Conservation (phyloP, 2,888 invertebrate genomes). For the Tuberolachnus salignus region DNA sequence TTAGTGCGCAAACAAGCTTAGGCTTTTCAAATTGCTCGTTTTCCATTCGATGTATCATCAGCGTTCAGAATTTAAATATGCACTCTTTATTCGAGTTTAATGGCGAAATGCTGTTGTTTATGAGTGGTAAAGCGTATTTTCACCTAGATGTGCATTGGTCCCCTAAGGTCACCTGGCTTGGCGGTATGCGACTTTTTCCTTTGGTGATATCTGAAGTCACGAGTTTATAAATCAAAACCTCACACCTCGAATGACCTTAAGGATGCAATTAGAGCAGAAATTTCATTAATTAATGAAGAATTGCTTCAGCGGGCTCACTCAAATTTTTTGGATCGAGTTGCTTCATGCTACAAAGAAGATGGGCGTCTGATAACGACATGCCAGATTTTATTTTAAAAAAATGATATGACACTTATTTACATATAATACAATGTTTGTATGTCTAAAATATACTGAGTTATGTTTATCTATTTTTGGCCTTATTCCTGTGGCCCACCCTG, state of each 20-base stretch:
- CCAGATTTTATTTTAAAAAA: not conserved
- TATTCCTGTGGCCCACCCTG: too few relatives aligned
- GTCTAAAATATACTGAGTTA: not conserved
- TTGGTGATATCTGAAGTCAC: not conserved
- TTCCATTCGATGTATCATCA: too few relatives aligned
- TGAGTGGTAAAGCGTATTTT: too few relatives aligned
- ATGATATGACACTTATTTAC: too few relatives aligned
- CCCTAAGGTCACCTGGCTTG: not conserved
- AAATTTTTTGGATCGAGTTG: slow-evolving; percentile 6
- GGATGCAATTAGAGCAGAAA: slow-evolving; percentile 1
- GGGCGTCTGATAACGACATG: not conserved
- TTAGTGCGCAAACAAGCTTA: too few relatives aligned
- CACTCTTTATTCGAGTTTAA: too few relatives aligned
- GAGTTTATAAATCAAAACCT: not conserved
- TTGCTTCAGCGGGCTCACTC: slow-evolving; percentile 17
- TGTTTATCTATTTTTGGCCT: too few relatives aligned
- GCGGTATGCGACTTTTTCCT: not conserved
- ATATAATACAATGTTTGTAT: not conserved
- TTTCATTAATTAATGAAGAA: not conserved
- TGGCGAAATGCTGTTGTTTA: too few relatives aligned
- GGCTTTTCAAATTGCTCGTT: too few relatives aligned
- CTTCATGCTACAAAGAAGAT: not conserved
- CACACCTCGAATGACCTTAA: not conserved
- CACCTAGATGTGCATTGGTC: slow-evolving; percentile 1
- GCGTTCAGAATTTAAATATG: too few relatives aligned